Evolutionary conservation across 2,797 vertebrate species (phyloP).

Genomic region (Sebastes iracundus): DNA sequence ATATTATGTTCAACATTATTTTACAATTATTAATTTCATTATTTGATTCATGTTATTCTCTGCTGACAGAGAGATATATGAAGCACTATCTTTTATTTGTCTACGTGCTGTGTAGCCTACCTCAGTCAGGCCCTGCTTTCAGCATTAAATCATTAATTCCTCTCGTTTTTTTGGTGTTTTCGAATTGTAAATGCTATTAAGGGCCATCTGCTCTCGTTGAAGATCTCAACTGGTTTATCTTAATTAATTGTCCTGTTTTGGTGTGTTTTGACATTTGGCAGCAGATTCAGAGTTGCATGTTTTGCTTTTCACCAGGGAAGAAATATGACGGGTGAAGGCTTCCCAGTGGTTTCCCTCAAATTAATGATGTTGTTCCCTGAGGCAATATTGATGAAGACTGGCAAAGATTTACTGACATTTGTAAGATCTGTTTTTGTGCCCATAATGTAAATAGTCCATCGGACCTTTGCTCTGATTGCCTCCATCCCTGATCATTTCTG

Average conservation of each 20-base stretch:
- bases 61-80: neutral
- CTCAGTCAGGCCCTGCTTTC: neutral
- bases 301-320: constrained; percentile 2
- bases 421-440: constrained; percentile 2
- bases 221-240: constrained; percentile 11
- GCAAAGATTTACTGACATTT: constrained; percentile 26
- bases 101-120: neutral
- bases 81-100: neutral
- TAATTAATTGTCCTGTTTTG: constrained; percentile 9
- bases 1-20: neutral
- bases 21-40: neutral
- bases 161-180: neutral
- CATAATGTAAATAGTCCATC: neutral
- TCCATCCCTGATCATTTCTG: neutral
- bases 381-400: constrained; percentile 29
- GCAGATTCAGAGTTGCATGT: neutral
- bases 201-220: neutral
- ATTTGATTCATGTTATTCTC: neutral
- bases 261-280: constrained; percentile 34
- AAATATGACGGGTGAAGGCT: constrained; percentile 6
- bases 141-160: neutral
- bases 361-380: constrained; percentile 35
- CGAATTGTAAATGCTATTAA: neutral
- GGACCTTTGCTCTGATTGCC: neutral
- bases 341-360: constrained; percentile 1